Evolutionary conservation across 2,797 vertebrate genomes (phyloP), one percentile per base, ranked within the genome.

Genomic region (Eidolon dupreanum): DNA sequence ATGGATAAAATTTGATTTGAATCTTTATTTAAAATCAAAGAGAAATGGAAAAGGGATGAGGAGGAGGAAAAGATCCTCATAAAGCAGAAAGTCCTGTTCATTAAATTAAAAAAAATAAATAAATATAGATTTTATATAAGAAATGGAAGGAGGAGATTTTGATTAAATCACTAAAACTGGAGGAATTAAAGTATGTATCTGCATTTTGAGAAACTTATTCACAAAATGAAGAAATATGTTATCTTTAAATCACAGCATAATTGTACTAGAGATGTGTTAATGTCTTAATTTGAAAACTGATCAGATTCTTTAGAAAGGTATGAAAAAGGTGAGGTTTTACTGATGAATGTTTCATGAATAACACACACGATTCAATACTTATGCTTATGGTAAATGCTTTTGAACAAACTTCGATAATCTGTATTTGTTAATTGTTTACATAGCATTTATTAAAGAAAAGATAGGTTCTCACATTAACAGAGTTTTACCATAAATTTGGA

Each of bases 21-120:
- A 95, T 96, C 94, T 95, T 96, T 92, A 96, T 97, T 96, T 94
- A 63, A 95, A 97, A 95, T 89, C 78, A 91, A 85, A 93, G 78
- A 15, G 24, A 86, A 96, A 82, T 65, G 61, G 49, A 75, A 94
- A 96, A 66, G 38, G 10, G 33, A 41, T 89, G 22, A 71, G 12
- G 16, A 89, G 5, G 3, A 79, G n/a, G 15, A 70, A 89, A 94
- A 94, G 31, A 93, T 20, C 28, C 22, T 33, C 46, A 91, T 57
- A 85, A 90, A 87, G 28, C n/a, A 93, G 55, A 28, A 93, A 65
- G 24, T 2, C 43, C 11, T 57, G 10, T 46, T 93, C 73, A 94
- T 93, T 88, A 59, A 81, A 51, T 26, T 41, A 4, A 49, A 49
- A 16, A 71, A 96, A 91, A 93, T 84, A 59, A 15, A 43, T 43